Evolutionary conservation across 2,797 vertebrate species (phyloP).

Genomic region (Zalophus californianus): DNA sequence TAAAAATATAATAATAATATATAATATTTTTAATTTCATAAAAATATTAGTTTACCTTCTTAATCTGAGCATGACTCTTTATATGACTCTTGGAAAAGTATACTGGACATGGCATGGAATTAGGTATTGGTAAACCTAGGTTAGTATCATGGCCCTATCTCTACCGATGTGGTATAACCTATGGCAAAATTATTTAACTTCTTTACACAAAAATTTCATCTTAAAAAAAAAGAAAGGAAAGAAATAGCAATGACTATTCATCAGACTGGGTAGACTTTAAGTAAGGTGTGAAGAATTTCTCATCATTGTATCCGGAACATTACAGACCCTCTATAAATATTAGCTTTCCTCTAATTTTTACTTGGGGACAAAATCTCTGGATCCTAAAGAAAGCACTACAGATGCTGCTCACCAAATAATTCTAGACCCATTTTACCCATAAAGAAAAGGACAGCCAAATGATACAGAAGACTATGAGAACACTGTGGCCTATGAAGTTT

Average conservation of each 20-base stretch:
- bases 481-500: not conserved
- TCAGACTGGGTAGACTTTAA: not conserved
- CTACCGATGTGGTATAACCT: not conserved
- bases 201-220: not conserved
- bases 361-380: not conserved
- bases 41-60: not conserved
- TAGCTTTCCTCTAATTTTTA: not conserved
- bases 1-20: not conserved
- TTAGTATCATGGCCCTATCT: not conserved
- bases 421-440: not conserved
- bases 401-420: not conserved
- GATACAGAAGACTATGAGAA: not conserved
- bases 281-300: slow-evolving; percentile 21
- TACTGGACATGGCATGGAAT: slow-evolving; percentile 2
- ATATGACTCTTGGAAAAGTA: not conserved
- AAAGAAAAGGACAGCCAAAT: not conserved
- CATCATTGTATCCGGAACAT: not conserved
- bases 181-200: slow-evolving; percentile 36
- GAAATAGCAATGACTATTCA: not conserved
- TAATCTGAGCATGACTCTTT: not conserved
- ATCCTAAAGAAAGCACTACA: slow-evolving; percentile 1
- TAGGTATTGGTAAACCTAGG: not conserved
- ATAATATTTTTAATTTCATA: not conserved
- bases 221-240: not conserved
- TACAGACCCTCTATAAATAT: not conserved